Percentiles rank a stretch among this genome's conserved stretches.
These are phyloP conservation scores for Graptemys geographica DNA, from an alignment of 2,797 vertebrate species.

Conservation along the genomic window DNA sequence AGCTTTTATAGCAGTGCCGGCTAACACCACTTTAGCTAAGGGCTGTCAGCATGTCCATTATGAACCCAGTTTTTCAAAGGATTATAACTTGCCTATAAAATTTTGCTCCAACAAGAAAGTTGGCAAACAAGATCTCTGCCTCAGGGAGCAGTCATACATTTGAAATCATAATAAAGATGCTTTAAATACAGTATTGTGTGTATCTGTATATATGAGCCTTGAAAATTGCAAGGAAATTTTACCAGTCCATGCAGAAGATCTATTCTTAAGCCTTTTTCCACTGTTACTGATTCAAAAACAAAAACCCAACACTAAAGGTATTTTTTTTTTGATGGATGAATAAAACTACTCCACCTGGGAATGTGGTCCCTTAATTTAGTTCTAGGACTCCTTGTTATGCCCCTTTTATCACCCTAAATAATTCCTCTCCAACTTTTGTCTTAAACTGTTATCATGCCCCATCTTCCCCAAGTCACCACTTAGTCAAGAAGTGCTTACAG, in stretches of 20 bases:
- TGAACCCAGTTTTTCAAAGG: neutral
- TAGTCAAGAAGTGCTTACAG: neutral
- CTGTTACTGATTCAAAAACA: neutral
- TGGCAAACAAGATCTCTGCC: neutral
- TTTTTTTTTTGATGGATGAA: neutral
- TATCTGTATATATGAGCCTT: neutral
- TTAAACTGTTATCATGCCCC: neutral
- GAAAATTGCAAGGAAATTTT: neutral
- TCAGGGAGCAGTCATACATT: neutral
- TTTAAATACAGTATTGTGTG: neutral
- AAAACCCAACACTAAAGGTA: neutral
- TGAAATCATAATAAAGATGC: neutral
- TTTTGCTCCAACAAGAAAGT: neutral
- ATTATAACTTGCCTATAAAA: neutral
- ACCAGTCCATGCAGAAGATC: neutral
- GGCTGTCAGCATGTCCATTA: neutral
- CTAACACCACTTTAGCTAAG: neutral
- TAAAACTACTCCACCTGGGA: neutral
- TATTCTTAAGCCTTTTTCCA: neutral
- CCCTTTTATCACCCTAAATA: neutral
- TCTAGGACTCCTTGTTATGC: fast-evolving
- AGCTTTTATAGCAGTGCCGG: neutral
- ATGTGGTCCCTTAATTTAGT: neutral
- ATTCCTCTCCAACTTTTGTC: neutral
- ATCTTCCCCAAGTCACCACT: neutral